Base-by-base conservation (phyloP, 30 jellyfish, hydroid and myxozoan genomes). In the Calvadosia cruxmelitensis region DNA sequence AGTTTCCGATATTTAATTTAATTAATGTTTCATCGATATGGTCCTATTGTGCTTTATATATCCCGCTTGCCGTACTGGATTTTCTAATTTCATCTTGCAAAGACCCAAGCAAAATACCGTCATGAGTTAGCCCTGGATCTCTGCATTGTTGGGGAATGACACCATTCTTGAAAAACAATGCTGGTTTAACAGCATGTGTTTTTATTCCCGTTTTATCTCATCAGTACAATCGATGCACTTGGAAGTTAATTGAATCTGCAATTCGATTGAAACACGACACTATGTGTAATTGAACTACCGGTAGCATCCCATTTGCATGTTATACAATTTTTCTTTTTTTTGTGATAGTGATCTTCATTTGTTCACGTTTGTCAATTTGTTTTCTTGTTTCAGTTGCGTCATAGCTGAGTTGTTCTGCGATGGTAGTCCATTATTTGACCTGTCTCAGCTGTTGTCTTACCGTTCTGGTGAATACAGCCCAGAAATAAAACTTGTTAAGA, bases 361-460 rank as follows among this genome's bases (percentile, higher is more conserved):
- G 20, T 42, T 42, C 20, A 20, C 10, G 57, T 42, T 42, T 42
- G 20, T 42, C 57, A 42, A 42, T 42, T 5, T 42, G 57, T 5
- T 42, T 63, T 3, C 1, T 23, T 70, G 24, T 70, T 15, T 15
- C 29, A 87, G 97, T 28, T 87, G 97, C 62, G 97, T 87, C 42
- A 78, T 87, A 1, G 94, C 93, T 2, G 97, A 87, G 68, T 73
- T 87, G 68, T 87, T 87, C 68, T 80, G 93, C 42, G 97, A 87
- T 73, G 97, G 97, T 57, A 69, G 72, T 35, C 89, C 95, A 1
- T 62, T 87, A 30, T 87, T 87, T 57, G 97, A 87, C 63, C 66
- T 87, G 78, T 81, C 97, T 1, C 97, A 87, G 80, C 78, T 87
- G 31, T 79, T 87, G 51, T 89, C 97, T 2, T 87, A 87, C 63